Evolutionary conservation across 2,797 vertebrate genomes (phyloP).

Genomic region (Melopsittacus undulatus): DNA sequence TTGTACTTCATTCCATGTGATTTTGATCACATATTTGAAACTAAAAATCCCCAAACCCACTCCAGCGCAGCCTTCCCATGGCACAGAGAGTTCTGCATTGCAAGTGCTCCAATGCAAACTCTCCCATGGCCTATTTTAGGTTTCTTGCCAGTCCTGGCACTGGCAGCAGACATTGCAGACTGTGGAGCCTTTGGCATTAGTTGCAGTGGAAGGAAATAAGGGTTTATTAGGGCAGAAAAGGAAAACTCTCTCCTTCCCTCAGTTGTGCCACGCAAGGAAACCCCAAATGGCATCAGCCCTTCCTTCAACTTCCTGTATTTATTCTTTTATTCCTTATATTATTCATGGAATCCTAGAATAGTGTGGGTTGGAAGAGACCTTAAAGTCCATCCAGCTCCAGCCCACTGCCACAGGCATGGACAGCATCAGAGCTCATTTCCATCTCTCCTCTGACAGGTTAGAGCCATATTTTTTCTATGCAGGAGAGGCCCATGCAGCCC

Average conservation of each 20-base stretch:
- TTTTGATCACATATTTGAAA: conserved; percentile 9
- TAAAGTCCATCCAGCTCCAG: too few relatives aligned
- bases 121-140: neutral
- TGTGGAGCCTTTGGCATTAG: neutral
- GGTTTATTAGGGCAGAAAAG: neutral
- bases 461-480: neutral
- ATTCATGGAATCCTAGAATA: neutral
- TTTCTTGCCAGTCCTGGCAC: neutral
- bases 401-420: too few relatives aligned
- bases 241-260: neutral
- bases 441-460: neutral
- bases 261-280: neutral
- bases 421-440: neutral
- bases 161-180: neutral
- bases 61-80: neutral
- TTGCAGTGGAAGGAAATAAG: neutral
- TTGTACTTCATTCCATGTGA: neutral
- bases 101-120: neutral
- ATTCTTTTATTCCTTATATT: neutral
- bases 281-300: too few relatives aligned
- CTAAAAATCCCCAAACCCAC: neutral
- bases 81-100: neutral
- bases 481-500: neutral
- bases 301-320: neutral
- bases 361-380: too few relatives aligned